Evolutionary conservation across 2,888 invertebrate genomes (phyloP), one percentile per base, ranked within the genome.

Genomic region (Cerceris ruficornis): DNA sequence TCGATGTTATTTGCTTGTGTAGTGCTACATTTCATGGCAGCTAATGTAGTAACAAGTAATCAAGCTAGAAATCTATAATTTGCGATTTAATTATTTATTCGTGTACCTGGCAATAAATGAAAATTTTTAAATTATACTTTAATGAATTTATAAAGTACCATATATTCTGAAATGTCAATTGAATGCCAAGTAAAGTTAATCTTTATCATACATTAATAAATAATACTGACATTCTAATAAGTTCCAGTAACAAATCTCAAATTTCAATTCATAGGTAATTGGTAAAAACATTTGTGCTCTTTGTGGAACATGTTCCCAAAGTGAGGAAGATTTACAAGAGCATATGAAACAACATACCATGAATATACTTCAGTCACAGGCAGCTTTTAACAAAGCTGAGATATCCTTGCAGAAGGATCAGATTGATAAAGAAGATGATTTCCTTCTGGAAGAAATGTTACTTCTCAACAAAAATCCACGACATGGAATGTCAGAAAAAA

Each of bases 391-490:
- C 5, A 85, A 82, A 7, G 46, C 67, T 0, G 54, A 57, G 5
- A 17, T 17, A 49, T 49, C 58, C 0, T 9, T 43, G 17, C 57
- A 52, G 46, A 82, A 80, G 64, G 76, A 81, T 7, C 60, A 69
- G 14, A 73, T 80, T 0, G 87, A 87, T 7, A 84, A 88, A 17
- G 89, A 89, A 11, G 89, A 89, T 7, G 90, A 91, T 39, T 92
- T 91, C 43, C 81, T 91, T 13, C 69, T 92, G 6, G 92, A 92
- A 14, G 92, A 92, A 62, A 91, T 92, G 91, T 75, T 92, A 1
- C 71, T 91, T 9, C 75, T 92, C 41, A 90, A 89, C 52, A 88
- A 91, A 67, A 87, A 85, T 64, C 86, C 88, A 0, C 82, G 87
- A 11, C 76, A 72, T 9, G 55, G 28, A 2, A 28, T 9, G 58